Conservation (phyloP, 2,797 vertebrate species). For the Zonotrichia albicollis region DNA sequence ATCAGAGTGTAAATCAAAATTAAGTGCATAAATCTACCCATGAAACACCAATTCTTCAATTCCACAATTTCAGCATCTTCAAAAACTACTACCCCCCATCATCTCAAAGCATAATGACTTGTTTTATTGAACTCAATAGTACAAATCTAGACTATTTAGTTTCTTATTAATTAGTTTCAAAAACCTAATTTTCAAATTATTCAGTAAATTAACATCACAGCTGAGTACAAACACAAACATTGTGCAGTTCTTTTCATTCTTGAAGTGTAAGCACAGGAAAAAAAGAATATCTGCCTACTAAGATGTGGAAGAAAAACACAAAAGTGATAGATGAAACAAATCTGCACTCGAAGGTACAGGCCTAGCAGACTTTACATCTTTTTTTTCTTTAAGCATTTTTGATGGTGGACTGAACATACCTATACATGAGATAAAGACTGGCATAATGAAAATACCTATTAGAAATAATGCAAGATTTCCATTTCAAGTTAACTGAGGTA, state of each 20-base stretch:
- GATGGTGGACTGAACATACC: neutral
- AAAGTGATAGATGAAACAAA: neutral
- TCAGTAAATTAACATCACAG: neutral
- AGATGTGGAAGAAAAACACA: neutral
- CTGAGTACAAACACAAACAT: neutral
- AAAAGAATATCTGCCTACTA: neutral
- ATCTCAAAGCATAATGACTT: neutral
- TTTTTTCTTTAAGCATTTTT: neutral
- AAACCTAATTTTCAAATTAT: neutral
- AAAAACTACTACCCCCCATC: neutral
- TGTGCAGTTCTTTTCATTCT: neutral
- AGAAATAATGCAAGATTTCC: neutral
- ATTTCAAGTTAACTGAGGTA: neutral
- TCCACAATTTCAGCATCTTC: neutral
- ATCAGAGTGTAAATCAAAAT: neutral
- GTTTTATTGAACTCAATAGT: neutral
- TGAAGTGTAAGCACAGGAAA: neutral
- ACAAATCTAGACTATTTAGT: neutral
- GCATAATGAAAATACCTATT: neutral
- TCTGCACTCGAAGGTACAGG: neutral
- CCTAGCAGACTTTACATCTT: neutral
- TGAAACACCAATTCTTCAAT: neutral
- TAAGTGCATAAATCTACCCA: neutral
- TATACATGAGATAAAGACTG: neutral
- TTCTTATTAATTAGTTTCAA: neutral